Conservation (phyloP, 2,888 invertebrate genomes). For the Drosophila phalerata region DNA sequence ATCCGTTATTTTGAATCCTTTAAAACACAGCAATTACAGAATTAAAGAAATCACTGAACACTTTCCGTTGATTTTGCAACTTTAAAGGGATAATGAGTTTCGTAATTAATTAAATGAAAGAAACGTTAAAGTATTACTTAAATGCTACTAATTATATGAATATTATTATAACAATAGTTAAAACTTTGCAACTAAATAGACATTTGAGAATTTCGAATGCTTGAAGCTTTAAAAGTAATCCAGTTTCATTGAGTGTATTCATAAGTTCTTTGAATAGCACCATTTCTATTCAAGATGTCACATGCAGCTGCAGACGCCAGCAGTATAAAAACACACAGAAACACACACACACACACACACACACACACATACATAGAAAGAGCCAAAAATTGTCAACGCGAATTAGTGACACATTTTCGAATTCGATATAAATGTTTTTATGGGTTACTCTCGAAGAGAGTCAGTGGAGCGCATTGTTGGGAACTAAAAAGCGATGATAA, state of each 20-base stretch:
- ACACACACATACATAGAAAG: neutral
- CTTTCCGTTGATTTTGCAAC: neutral
- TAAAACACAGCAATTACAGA: neutral
- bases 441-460: slow-evolving; percentile 25
- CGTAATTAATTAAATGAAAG: neutral
- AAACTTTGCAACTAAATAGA: neutral
- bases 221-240: neutral
- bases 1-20: neutral
- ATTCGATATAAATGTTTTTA: slow-evolving; percentile 59
- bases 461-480: neutral
- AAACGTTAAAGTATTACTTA: neutral
- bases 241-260: slow-evolving; percentile 4
- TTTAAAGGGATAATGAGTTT: neutral
- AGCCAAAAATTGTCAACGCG: slow-evolving; percentile 69
- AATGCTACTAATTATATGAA: neutral
- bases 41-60: neutral
- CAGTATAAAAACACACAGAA: neutral
- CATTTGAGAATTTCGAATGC: neutral
- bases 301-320: slow-evolving; percentile 16
- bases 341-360: slow-evolving; percentile 4
- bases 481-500: neutral
- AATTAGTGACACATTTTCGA: slow-evolving; percentile 75
- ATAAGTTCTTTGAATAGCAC: slow-evolving; percentile 15
- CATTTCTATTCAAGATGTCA: slow-evolving; percentile 31
- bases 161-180: neutral